Evolutionary conservation across 1,140 invertebrate species (phyloP).

Genomic region (Ditylenchus dipsaci): DNA sequence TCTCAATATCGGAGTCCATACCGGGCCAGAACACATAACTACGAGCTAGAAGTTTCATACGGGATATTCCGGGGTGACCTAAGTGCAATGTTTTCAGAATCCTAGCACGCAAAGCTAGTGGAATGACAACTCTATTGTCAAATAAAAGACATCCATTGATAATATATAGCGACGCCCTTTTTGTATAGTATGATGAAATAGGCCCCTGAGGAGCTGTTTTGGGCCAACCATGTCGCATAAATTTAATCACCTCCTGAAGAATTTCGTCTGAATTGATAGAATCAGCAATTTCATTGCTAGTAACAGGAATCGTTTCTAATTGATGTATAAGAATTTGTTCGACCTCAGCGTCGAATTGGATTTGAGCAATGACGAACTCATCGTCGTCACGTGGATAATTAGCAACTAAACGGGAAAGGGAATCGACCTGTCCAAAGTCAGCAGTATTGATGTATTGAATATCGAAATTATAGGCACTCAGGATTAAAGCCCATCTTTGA

Average conservation of each 20-base stretch:
- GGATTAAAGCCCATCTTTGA: constrained; percentile 17
- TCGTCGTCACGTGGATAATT: constrained; percentile 10
- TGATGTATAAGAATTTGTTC: neutral
- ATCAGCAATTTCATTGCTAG: constrained; percentile 1
- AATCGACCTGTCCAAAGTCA: constrained; percentile 12
- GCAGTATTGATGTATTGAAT: constrained; percentile 18
- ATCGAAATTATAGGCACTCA: constrained; percentile 12
- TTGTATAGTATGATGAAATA: no score
- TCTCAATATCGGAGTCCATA: constrained; percentile 19
- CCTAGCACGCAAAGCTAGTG: constrained; percentile 54
- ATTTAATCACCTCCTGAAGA: neutral
- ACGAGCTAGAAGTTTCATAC: constrained; percentile 63
- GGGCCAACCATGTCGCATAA: neutral
- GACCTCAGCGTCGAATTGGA: constrained; percentile 11
- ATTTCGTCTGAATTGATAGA: neutral
- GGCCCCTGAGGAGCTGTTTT: neutral
- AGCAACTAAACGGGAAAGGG: constrained; percentile 11
- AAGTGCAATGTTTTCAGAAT: constrained; percentile 60
- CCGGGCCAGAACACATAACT: constrained; percentile 24
- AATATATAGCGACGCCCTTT: no score
- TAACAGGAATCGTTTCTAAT: neutral
- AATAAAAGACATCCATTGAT: constrained; percentile 32
- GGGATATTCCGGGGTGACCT: constrained; percentile 62
- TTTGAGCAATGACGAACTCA: constrained; percentile 13
- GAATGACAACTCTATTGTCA: constrained; percentile 59